phyloP scores from a whole-genome alignment of 2,797 vertebrate genomes.

The Margarornis squamiger region DNA sequence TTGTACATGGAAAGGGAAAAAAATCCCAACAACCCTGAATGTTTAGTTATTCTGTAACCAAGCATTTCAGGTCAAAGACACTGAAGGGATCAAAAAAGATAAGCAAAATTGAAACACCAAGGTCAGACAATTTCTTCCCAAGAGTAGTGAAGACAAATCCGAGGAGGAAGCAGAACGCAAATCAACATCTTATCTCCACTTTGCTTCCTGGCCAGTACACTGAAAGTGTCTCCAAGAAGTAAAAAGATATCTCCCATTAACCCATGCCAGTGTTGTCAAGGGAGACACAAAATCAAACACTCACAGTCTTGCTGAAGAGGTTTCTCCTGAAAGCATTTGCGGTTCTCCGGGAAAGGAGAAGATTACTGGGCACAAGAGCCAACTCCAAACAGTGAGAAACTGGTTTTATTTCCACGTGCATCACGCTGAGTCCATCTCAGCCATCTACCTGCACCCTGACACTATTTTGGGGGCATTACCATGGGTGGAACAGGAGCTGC shows the following conservation, averaged over 20 bases:
- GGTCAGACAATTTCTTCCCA: conserved; percentile 2
- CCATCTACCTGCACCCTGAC: neutral
- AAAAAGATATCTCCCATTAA: neutral
- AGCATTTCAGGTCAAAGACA: conserved; percentile 78
- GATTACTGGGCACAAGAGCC: neutral
- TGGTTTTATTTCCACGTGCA: neutral
- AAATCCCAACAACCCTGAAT: neutral
- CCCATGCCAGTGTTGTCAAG: neutral
- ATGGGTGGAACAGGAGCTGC: neutral
- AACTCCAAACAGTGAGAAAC: neutral
- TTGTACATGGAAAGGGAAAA: neutral
- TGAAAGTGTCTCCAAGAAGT: conserved; percentile 24
- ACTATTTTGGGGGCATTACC: neutral
- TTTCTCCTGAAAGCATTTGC: accelerated
- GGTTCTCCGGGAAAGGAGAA: neutral
- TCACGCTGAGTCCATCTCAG: neutral
- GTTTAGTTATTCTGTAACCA: conserved; percentile 79
- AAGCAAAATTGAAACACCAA: conserved; percentile 37
- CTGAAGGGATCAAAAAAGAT: conserved; percentile 53
- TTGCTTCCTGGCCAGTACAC: neutral
- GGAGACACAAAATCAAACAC: neutral
- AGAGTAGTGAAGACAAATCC: neutral
- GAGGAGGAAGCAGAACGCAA: neutral
- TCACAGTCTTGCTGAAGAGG: neutral
- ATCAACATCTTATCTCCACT: neutral